Percentiles rank a stretch among this genome's conserved stretches.
Evolutionary conservation across 2,797 vertebrate species (phyloP).

Genomic region (Gambusia yucatana): DNA sequence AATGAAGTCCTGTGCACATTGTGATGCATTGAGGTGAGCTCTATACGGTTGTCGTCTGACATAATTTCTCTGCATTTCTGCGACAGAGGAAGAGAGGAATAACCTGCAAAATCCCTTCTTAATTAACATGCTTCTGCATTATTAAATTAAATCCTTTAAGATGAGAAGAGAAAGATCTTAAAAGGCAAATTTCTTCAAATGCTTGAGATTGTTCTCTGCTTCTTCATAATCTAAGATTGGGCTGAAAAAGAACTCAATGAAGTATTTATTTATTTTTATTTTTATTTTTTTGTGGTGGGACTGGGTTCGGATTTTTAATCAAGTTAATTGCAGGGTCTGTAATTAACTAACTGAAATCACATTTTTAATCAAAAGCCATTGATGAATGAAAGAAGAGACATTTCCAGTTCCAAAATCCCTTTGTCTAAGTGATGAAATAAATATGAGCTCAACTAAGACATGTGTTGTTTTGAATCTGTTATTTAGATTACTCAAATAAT

Average conservation of each 20-base stretch:
- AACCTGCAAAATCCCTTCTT: background rate
- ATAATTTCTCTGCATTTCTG: background rate
- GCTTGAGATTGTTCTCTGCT: background rate
- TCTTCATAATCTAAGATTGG: background rate
- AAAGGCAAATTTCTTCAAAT: background rate
- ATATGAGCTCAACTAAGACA: no score
- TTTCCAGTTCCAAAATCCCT: no score
- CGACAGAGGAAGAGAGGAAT: background rate
- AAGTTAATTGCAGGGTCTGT: background rate
- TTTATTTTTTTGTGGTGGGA: background rate
- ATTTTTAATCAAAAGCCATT: no score
- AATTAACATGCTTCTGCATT: background rate
- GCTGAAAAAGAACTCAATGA: background rate
- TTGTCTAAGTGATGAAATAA: no score
- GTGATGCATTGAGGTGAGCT: background rate
- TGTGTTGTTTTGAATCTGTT: no score
- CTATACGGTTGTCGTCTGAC: conserved; percentile 10
- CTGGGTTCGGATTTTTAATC: background rate
- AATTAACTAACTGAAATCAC: background rate
- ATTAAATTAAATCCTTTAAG: background rate
- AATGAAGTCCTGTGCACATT: conserved; percentile 1
- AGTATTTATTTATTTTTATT: background rate
- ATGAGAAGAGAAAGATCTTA: background rate
- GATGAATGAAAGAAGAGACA: no score
- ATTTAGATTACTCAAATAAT: no score